Base-by-base conservation (phyloP, 2,888 invertebrate species). In the Drosophila paranaensis region DNA sequence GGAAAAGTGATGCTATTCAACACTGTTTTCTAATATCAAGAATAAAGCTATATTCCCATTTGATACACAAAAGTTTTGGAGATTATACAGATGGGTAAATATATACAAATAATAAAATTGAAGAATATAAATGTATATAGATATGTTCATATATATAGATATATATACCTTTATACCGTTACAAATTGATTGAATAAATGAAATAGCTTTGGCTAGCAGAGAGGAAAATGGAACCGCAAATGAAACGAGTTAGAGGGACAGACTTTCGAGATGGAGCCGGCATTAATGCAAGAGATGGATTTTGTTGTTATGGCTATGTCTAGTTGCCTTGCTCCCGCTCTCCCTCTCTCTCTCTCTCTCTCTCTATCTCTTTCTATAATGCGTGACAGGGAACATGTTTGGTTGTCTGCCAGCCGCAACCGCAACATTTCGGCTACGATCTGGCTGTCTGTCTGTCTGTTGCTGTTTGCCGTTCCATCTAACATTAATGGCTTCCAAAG, bases 361-460 rank as follows among this genome's bases (percentile, higher is more conserved):
- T 33, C 43, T 42, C 20, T 13, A 6, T 10, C 27, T 37, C 46
- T 43, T 25, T 62, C 45, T n/a, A 25, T 57, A n/a, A 2, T 40
- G 40, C 57, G 53, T 39, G 62, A 63, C 77, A 60, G 61, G 27
- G 54, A 35, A 20, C 43, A 71, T 46, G 74, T 56, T 69, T 53
- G 64, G 37, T 67, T 53, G 55, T 57, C 39, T 46, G 55, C 35
- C 27, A 11, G 53, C 78, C 68, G 43, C 56, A 76, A 55, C 79
- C 82, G 57, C 79, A 82, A 66, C 68, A 74, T 74, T 81, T 78
- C 46, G 79, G 62, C 62, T 51, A 61, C 56, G 27, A 54, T 48
- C 48, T 53, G 65, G 45, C 30, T 33, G 30, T 8, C 30, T 33
- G 33, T 2, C 33, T 42, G 56, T 63, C 66, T 60, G 64, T 43